A percentile compares a stretch with the other conserved stretches of the same genome.
Evolutionary conservation across 23 tunicate genomes (phyloP).

Genomic region (Oikopleura albicans): DNA sequence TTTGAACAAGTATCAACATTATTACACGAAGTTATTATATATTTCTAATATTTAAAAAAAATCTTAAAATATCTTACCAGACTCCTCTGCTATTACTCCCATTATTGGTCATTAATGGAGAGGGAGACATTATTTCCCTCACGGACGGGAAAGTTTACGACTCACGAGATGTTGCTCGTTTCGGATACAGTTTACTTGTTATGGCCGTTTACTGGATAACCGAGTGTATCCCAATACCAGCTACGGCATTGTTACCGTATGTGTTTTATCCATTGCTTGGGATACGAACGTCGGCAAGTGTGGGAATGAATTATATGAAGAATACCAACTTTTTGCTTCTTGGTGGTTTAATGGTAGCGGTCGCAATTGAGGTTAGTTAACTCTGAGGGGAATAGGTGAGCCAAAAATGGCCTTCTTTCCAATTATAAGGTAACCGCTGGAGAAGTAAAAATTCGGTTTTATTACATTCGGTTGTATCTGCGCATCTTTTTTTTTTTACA

Average conservation of each 20-base stretch:
- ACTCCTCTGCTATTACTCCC: constrained; percentile 13
- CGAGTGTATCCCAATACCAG: constrained; percentile 51
- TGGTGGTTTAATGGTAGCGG: constrained; percentile 53
- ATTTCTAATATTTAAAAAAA: too few species aligned
- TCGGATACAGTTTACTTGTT: constrained; percentile 35
- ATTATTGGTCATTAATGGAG: neutral
- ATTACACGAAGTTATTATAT: too few species aligned
- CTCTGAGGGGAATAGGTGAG: constrained; percentile 34
- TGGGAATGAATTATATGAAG: constrained; percentile 29
- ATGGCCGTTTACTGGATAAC: constrained; percentile 82
- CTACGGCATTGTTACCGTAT: constrained; percentile 49
- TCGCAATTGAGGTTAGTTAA: constrained; percentile 35
- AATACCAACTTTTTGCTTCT: constrained; percentile 47
- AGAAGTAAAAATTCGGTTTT: constrained; percentile 19
- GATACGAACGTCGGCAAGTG: constrained; percentile 31
- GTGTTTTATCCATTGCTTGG: constrained; percentile 53
- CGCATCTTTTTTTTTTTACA: neutral
- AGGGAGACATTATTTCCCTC: neutral
- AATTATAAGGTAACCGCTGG: constrained; percentile 36
- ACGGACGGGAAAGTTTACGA: neutral
- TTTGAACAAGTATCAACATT: too few species aligned
- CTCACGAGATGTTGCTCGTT: constrained; percentile 14
- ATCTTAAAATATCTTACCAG: neutral
- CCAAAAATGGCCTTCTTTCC: constrained; percentile 29
- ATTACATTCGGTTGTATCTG: neutral